phyloP scores from a whole-genome alignment of 2,797 vertebrate species.

The Catostomus latipinnis region DNA sequence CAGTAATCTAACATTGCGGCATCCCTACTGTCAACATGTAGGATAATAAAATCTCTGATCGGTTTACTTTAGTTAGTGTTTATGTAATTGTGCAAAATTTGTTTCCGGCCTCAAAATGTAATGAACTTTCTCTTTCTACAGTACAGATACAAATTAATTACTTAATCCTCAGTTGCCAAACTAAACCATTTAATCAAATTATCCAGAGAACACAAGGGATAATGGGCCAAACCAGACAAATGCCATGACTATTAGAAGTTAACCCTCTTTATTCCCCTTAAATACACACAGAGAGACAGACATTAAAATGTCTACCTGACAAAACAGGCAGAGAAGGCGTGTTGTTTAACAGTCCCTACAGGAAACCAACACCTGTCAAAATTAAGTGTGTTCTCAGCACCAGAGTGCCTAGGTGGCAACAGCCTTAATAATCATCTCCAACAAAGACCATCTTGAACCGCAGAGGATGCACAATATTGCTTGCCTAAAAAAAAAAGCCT shows the following conservation, averaged over 20 bases:
- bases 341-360: background rate
- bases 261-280: background rate
- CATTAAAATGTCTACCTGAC: conserved; percentile 4
- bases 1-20: too few relatives aligned
- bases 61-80: background rate
- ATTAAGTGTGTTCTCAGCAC: conserved; percentile 24
- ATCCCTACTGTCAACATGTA: too few relatives aligned
- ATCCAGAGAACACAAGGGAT: background rate
- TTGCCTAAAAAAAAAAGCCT: conserved; percentile 18
- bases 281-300: background rate
- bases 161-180: too few relatives aligned
- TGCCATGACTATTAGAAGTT: background rate
- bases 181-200: conserved; percentile 13
- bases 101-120: too few relatives aligned
- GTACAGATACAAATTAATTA: background rate
- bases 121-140: background rate
- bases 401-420: conserved; percentile 1
- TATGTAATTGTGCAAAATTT: background rate
- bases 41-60: too few relatives aligned
- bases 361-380: conserved; percentile 23
- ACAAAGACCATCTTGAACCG: conserved; percentile 7
- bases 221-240: too few relatives aligned
- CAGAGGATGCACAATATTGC: background rate
- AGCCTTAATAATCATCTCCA: conserved; percentile 51
- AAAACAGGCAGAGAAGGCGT: background rate